Evolutionary conservation across 1,140 invertebrate genomes (phyloP).

Genomic region (Eumeta japonica): DNA sequence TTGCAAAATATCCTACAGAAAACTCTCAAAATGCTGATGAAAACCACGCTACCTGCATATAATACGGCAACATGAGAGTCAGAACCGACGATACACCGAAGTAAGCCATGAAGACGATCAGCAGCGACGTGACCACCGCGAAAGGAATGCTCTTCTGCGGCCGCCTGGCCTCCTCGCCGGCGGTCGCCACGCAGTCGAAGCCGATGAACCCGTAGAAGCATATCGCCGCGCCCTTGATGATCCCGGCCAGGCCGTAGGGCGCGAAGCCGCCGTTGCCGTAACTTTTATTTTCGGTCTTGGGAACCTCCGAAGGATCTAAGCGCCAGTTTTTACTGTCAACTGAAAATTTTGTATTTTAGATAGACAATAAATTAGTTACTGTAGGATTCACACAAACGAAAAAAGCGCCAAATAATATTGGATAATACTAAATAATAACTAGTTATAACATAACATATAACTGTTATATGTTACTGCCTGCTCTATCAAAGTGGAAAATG

Average conservation of each 20-base stretch:
- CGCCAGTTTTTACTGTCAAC: conserved; percentile 67
- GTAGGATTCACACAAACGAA: too few species aligned
- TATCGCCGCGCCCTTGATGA: conserved; percentile 79
- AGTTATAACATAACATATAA: too few species aligned
- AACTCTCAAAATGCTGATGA: too few species aligned
- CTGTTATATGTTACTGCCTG: too few species aligned
- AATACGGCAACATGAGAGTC: conserved; percentile 89
- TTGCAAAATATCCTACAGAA: too few species aligned
- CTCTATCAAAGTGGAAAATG: too few species aligned
- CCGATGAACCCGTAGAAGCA: conserved; percentile 91
- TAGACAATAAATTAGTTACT: too few species aligned
- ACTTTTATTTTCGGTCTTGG: conserved; percentile 32
- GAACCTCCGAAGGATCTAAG: conserved; percentile 60
- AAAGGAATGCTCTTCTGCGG: conserved; percentile 88
- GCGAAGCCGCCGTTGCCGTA: conserved; percentile 76
- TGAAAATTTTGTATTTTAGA: too few species aligned
- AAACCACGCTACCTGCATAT: conserved; percentile 69
- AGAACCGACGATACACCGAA: conserved; percentile 83
- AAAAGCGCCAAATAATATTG: too few species aligned
- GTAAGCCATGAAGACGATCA: conserved; percentile 83
- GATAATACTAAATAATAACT: too few species aligned
- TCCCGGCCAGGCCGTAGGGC: conserved; percentile 77
- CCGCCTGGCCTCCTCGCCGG: conserved; percentile 81
- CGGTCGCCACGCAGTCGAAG: conserved; percentile 87
- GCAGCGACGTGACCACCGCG: conserved; percentile 79